Base-by-base conservation (phyloP, 2,888 invertebrate genomes). In the Xanthia icteritia region DNA sequence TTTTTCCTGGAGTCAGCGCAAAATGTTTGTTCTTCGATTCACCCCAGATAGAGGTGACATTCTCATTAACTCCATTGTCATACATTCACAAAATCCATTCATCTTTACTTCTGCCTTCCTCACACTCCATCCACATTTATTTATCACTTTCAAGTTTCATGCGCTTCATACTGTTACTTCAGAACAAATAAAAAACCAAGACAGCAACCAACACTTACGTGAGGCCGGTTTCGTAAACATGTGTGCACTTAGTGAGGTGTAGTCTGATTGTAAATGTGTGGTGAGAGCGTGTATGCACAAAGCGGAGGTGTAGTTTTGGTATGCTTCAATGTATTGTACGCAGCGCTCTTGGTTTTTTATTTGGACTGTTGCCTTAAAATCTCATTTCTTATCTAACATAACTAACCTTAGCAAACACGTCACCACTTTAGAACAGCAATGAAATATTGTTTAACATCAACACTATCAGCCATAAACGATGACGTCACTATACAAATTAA, bases 401-500 rank as follows among this genome's bases (percentile, higher is more conserved):
- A 54, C 17, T 11, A 68, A 81, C 45, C 15, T 63, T 36, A 72
- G n/a, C 20, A 51, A 64, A 69, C 82, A 51, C 73, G 67, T 84
- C 74, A 83, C 63, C 69, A 69, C 65, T 79, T 71, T 42, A 65
- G 39, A 54, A 42, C 83, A 51, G 72, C 48, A 79, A 83, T 79
- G 17, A 79, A 74, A 67, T 65, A 70, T 54, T 48, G 85, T 70
- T 64, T 20, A 68, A 58, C 58, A 51, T 60, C 31, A 71, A 63
- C 54, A 27, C 51, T 76, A 83, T 83, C 80, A 81, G 54, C 84
- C 61, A 73, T 86, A 77, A 78, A 85, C 56, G 61, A 54, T 86
- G 77, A 82, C 86, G 87, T 88, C 88, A 86, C 60, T 61, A 9
- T 36, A 69, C 73, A 86, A 80, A 85, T 87, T 74, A 60, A 71